Percentiles rank a stretch among this genome's conserved stretches.
Evolutionary conservation across 2,113 vertebrate genomes (phyloP).

Genomic region (Odontophorus gujanensis): DNA sequence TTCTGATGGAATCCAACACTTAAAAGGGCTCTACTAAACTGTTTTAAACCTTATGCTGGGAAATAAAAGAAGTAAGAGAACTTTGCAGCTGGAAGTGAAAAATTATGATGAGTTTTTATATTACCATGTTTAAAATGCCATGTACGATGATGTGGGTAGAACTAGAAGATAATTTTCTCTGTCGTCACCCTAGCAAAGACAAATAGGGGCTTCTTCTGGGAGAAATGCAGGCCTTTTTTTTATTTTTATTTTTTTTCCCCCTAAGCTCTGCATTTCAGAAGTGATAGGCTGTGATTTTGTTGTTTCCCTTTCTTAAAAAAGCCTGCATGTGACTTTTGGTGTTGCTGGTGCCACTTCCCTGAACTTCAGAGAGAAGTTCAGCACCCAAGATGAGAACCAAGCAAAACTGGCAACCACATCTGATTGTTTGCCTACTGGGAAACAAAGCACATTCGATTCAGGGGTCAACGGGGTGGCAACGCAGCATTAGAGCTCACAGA

Average conservation of each 20-base stretch:
- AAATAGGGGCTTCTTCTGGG: not conserved
- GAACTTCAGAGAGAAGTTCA: not conserved
- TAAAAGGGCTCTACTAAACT: not conserved
- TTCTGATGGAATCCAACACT: not conserved
- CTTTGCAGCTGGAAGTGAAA: not conserved
- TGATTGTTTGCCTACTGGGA: not conserved
- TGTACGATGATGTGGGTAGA: not conserved
- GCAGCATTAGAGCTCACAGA: not conserved
- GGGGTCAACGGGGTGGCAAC: accelerated
- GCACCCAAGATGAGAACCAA: not conserved
- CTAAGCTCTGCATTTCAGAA: not conserved
- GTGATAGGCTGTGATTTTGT: not conserved
- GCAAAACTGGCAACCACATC: not conserved
- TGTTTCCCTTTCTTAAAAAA: not conserved
- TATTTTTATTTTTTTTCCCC: not conserved
- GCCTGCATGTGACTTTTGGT: not conserved
- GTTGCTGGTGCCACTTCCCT: not conserved
- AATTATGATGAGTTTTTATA: not conserved
- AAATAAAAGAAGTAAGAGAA: not conserved
- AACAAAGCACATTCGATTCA: not conserved
- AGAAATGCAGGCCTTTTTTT: not conserved
- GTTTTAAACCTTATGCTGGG: not conserved
- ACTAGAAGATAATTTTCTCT: not conserved
- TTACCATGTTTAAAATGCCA: not conserved
- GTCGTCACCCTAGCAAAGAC: not conserved